These are phyloP conservation scores for Gasteruption jaculator DNA, from an alignment of 2,888 invertebrate genomes.

Conservation along the genomic window DNA sequence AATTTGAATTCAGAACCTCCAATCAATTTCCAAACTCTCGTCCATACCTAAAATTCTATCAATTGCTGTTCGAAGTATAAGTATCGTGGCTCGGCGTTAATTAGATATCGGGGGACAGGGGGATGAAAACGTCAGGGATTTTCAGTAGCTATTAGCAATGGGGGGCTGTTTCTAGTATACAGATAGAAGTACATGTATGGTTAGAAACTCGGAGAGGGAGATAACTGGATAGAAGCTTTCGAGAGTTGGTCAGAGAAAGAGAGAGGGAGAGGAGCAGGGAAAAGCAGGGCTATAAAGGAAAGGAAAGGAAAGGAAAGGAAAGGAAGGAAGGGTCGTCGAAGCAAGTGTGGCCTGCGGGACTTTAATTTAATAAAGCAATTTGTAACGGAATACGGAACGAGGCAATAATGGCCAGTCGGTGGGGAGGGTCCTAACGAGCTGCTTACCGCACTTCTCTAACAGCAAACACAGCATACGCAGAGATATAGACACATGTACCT, in stretches of 20 bases:
- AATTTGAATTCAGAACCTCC: too few species aligned
- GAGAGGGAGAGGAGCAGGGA: conserved; percentile 17
- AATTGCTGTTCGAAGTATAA: conserved; percentile 3
- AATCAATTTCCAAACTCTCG: too few species aligned
- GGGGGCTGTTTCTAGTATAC: conserved; percentile 14
- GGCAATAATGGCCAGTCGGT: conserved; percentile 51
- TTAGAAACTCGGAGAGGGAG: conserved; percentile 4
- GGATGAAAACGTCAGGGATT: conserved; percentile 10
- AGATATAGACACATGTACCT: too few species aligned
- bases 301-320: conserved; percentile 15
- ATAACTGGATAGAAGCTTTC: conserved; percentile 13
- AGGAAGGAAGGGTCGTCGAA: conserved; percentile 23
- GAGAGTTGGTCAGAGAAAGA: conserved; percentile 13
- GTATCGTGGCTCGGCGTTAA: conserved; percentile 13
- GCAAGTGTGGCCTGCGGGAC: conserved; percentile 44
- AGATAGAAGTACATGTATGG: not conserved
- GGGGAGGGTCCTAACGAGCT: conserved; percentile 51
- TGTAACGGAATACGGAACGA: conserved; percentile 53
- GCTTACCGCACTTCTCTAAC: conserved; percentile 51
- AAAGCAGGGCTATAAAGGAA: conserved; percentile 12
- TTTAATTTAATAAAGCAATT: conserved; percentile 53
- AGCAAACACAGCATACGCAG: too few species aligned
- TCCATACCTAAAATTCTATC: too few species aligned
- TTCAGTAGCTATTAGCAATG: conserved; percentile 14
- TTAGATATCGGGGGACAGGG: not conserved